Evolutionary conservation across 2,113 vertebrate genomes (phyloP).

Genomic region (Scortum barcoo): DNA sequence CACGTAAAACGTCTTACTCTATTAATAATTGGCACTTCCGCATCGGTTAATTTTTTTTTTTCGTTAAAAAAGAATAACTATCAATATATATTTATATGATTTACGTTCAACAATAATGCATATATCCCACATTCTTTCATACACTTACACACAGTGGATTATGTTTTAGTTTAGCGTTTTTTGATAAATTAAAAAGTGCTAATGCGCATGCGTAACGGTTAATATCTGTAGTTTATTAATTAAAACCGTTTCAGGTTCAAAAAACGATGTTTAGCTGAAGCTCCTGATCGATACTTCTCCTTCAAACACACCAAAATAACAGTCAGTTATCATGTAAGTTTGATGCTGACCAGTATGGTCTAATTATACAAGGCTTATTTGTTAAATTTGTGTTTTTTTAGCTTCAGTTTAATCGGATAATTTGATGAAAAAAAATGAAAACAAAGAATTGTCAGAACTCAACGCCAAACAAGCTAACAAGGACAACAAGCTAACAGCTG

Average conservation of each 20-base stretch:
- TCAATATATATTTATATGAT: too few relatives aligned
- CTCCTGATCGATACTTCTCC: not conserved
- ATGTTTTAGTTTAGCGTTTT: too few relatives aligned
- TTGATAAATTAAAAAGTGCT: too few relatives aligned
- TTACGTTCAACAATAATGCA: too few relatives aligned
- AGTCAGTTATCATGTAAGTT: slow-evolving; percentile 42
- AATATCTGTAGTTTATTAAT: not conserved
- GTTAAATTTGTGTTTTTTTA: not conserved
- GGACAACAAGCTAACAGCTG: not conserved
- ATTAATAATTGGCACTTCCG: too few relatives aligned
- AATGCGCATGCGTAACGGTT: slow-evolving; percentile 7
- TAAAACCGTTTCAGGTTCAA: not conserved
- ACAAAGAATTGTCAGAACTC: too few relatives aligned
- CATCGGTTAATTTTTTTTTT: too few relatives aligned
- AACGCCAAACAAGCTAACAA: not conserved
- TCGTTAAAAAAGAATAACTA: too few relatives aligned
- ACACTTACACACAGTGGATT: too few relatives aligned
- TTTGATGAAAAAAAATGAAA: not conserved
- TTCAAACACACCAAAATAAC: not conserved
- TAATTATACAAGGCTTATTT: not conserved
- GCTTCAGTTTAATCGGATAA: not conserved
- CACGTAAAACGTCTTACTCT: too few relatives aligned
- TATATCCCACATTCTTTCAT: too few relatives aligned
- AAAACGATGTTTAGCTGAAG: slow-evolving; percentile 13
- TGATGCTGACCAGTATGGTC: not conserved